phyloP scores from a whole-genome alignment of 1,140 invertebrate genomes.

The Anoplophora glabripennis region DNA sequence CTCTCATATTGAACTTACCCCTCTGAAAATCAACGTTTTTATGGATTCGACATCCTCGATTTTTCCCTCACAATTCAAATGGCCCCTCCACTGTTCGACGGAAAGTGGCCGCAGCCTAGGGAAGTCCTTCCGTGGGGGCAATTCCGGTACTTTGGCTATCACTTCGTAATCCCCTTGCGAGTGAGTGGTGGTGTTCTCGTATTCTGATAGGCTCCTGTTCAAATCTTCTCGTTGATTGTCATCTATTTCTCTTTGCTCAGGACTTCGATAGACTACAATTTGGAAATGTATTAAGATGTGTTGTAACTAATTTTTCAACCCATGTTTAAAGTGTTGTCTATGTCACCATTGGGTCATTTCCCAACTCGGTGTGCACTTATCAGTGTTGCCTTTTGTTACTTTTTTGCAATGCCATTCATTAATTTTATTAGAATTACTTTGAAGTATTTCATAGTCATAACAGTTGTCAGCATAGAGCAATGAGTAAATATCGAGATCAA shows the following conservation, averaged over 20 bases:
- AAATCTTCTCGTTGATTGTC: constrained; percentile 60
- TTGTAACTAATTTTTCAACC: no score
- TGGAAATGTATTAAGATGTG: no score
- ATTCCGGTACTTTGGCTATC: constrained; percentile 57
- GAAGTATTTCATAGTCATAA: no score
- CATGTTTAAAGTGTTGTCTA: no score
- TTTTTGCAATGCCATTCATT: no score
- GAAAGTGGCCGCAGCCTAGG: constrained; percentile 68
- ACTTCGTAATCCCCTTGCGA: constrained; percentile 68
- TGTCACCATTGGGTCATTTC: no score
- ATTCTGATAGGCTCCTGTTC: constrained; percentile 53
- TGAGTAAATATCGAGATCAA: no score
- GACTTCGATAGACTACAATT: constrained; percentile 53
- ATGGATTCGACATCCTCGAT: constrained; percentile 66
- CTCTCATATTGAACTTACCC: constrained; percentile 61
- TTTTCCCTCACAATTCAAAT: constrained; percentile 73
- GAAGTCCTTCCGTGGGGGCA: constrained; percentile 58
- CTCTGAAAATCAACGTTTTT: constrained; percentile 83
- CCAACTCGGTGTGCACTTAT: no score
- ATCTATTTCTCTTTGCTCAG: constrained; percentile 52
- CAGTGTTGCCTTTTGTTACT: no score
- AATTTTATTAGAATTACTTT: no score
- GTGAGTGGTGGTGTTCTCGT: constrained; percentile 46
- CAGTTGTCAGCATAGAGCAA: no score
- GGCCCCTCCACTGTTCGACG: constrained; percentile 73